phyloP scores from a whole-genome alignment of 2,888 invertebrate species.

The Lycia hirtaria region DNA sequence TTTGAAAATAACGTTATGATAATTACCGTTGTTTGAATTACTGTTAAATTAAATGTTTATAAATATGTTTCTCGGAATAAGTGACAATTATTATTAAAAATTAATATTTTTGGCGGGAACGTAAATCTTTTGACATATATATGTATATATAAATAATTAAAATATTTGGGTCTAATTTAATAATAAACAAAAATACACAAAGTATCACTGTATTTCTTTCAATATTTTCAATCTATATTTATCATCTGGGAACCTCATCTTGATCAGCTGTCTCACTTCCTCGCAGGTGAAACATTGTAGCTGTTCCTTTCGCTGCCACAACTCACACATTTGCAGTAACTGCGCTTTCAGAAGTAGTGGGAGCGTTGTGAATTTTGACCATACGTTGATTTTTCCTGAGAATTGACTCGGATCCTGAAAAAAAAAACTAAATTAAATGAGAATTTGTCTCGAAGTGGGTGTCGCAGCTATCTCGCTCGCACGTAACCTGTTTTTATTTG shows the following conservation, averaged over 20 bases:
- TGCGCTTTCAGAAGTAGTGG: conserved; percentile 70
- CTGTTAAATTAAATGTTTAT: too few species aligned
- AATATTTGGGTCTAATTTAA: background rate
- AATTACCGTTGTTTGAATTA: too few species aligned
- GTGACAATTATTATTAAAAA: too few species aligned
- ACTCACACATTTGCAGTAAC: conserved; percentile 66
- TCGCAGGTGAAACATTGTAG: conserved; percentile 68
- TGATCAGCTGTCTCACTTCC: conserved; percentile 74
- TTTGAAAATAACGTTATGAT: too few species aligned
- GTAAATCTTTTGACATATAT: too few species aligned
- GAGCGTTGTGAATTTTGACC: conserved; percentile 71
- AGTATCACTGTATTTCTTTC: conserved; percentile 75
- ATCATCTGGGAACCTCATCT: conserved; percentile 77
- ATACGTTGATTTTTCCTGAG: conserved; percentile 63
- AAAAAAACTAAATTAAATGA: background rate
- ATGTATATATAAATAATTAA: too few species aligned
- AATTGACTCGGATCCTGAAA: conserved; percentile 64
- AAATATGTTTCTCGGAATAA: too few species aligned
- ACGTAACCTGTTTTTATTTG: too few species aligned
- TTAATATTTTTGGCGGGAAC: too few species aligned
- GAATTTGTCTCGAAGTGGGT: background rate
- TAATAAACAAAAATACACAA: background rate
- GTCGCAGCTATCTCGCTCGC: too few species aligned
- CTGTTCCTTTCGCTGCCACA: conserved; percentile 67
- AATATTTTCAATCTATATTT: conserved; percentile 73